Evolutionary conservation across 2,113 vertebrate species (phyloP).

Genomic region (Ptychochromis oligacanthus): DNA sequence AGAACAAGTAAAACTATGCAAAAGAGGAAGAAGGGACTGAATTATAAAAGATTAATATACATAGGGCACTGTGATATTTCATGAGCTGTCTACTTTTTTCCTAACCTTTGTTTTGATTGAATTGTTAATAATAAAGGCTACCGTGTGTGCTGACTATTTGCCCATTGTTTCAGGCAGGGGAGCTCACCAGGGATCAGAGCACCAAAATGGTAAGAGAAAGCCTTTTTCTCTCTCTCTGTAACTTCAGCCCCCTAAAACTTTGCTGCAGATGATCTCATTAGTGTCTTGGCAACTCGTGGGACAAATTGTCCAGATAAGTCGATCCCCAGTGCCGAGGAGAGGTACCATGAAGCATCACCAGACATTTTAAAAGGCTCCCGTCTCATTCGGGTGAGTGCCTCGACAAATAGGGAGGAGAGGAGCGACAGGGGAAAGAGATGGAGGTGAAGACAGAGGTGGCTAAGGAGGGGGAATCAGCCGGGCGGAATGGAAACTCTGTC

Average conservation of each 20-base stretch:
- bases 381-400: conserved; percentile 73
- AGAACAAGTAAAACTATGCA: neutral
- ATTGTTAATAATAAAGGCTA: neutral
- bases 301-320: conserved; percentile 78
- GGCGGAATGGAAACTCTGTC: conserved; percentile 69
- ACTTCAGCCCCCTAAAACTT: conserved; percentile 59
- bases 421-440: conserved; percentile 59
- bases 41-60: neutral
- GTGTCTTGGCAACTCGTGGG: conserved; percentile 62
- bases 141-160: neutral
- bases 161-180: neutral
- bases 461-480: conserved; percentile 48
- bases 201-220: conserved; percentile 6
- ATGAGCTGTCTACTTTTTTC: neutral
- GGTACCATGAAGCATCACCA: conserved; percentile 67
- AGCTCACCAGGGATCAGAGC: neutral
- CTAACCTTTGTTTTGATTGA: neutral
- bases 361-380: conserved; percentile 76
- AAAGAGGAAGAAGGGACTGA: neutral
- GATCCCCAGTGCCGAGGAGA: conserved; percentile 52
- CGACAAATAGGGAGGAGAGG: conserved; percentile 71
- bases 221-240: conserved; percentile 19
- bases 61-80: neutral
- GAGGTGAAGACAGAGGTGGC: conserved; percentile 70
- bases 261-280: conserved; percentile 72